A percentile compares a stretch with the other conserved stretches of the same genome.
Evolutionary conservation across 2,888 invertebrate species (phyloP).

Genomic region (Stratiomys singularior): DNA sequence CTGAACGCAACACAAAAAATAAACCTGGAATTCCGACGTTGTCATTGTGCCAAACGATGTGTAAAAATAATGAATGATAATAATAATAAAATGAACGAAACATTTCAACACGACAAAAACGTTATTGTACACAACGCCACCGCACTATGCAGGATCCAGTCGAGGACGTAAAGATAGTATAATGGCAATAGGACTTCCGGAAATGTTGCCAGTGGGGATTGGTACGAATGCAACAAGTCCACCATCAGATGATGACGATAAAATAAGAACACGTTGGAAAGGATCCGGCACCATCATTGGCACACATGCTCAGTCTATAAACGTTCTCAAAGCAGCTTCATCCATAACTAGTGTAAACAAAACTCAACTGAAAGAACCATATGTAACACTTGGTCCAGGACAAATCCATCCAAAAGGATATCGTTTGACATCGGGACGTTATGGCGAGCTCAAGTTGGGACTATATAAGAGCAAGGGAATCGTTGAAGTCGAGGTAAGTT

Average conservation of each 20-base stretch:
- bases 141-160: conserved; percentile 60
- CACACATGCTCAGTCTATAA: conserved; percentile 2
- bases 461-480: conserved; percentile 91
- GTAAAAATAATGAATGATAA: not conserved
- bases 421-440: conserved; percentile 74
- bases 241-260: conserved; percentile 69
- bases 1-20: not conserved
- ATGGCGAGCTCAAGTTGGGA: conserved; percentile 87
- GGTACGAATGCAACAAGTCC: conserved; percentile 68
- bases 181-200: conserved; percentile 66
- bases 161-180: conserved; percentile 70
- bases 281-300: conserved; percentile 60
- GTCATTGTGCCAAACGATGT: not conserved
- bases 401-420: conserved; percentile 84
- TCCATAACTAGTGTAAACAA: conserved; percentile 49
- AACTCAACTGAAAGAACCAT: conserved; percentile 54
- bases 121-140: not conserved
- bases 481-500: conserved; percentile 83
- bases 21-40: not conserved
- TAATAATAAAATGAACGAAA: not conserved
- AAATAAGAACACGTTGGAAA: conserved; percentile 62
- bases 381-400: conserved; percentile 76
- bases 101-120: not conserved
- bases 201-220: conserved; percentile 62
- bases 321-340: conserved; percentile 57